Base-by-base conservation (phyloP, 2,797 vertebrate species). In the Phrynocephalus vlangalii region DNA sequence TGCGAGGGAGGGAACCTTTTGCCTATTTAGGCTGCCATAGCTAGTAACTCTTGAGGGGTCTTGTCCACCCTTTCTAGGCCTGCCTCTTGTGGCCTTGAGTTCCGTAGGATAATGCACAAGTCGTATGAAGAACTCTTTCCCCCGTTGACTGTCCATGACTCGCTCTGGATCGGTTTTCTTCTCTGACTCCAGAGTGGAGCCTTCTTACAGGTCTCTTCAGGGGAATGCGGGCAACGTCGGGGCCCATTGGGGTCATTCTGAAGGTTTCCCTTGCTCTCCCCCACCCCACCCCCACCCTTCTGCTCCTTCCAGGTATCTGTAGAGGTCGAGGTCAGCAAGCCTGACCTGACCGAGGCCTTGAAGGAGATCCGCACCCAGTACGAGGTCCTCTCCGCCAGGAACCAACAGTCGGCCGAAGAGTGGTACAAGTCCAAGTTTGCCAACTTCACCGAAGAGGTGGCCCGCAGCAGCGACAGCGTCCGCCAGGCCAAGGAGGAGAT, bases 301-400 rank as follows among this genome's bases (percentile, higher is more conserved):
- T 44, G 38, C 38, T 44, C 38, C 38, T 44, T 98, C 89, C 97
- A 98, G 93, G 97, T 97, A 1, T 98, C 98, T 92, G 97, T 98
- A 87, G 98, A 98, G 94, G 96, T 98, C 96, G 97, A 98, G 81
- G 82, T 97, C 92, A 83, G 97, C 88, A 98, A 98, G 89, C 98
- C 98, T 0, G 98, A 98, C 87, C 97, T 99, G 86, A 98, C 97
- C 75, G 98, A 98, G 13, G 98, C 98, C 28, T 96, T 87, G 81
- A 83, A 87, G 75, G 86, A 90, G 86, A 90, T 90, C 66, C 89
- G 86, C 56, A 93, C 90, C 63, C 97, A 98, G 94, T 98, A 98
- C 6, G 97, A 98, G 94, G 93, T 88, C 88, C 96, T 98, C 60
- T 97, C 97, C 0, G 93, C 97, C 87, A 93, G 95, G 90, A 98